A percentile compares a stretch with the other conserved stretches of the same genome.
These are phyloP conservation scores for Poeciliopsis turneri DNA, from an alignment of 2,797 vertebrate species.

Conservation along the genomic window DNA sequence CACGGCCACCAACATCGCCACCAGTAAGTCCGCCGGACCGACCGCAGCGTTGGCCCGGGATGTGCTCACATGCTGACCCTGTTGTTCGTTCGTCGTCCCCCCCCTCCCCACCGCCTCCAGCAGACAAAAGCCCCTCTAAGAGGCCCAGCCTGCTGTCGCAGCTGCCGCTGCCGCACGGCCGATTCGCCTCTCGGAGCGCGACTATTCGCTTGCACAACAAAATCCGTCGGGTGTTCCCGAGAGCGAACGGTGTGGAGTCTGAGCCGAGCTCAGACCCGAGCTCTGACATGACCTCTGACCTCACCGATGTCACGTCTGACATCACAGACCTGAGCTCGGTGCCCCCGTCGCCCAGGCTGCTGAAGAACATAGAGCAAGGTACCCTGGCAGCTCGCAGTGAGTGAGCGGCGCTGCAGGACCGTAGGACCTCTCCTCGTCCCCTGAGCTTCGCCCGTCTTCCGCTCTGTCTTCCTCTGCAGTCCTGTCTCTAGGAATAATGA, in stretches of 20 bases:
- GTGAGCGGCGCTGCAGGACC: slow-evolving; percentile 31
- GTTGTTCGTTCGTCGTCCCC: slow-evolving; percentile 56
- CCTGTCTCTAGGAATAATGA: not conserved
- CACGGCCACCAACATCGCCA: slow-evolving; percentile 93
- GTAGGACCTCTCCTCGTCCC: slow-evolving; percentile 29
- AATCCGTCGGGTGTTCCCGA: slow-evolving; percentile 74
- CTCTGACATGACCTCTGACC: slow-evolving; percentile 57
- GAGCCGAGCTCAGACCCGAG: slow-evolving; percentile 45
- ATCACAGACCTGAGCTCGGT: slow-evolving; percentile 59
- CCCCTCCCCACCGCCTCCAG: slow-evolving; percentile 65
- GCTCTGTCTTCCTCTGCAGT: slow-evolving; percentile 28
- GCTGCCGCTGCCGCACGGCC: slow-evolving; percentile 85
- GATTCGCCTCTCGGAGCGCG: slow-evolving; percentile 59
- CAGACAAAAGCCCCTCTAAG: slow-evolving; percentile 81
- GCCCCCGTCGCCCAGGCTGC: slow-evolving; percentile 64
- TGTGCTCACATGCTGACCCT: slow-evolving; percentile 43
- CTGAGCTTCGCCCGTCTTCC: slow-evolving; percentile 41
- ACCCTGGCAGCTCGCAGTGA: slow-evolving; percentile 61
- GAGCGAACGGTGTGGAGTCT: slow-evolving; percentile 76
- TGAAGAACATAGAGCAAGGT: slow-evolving; percentile 79
- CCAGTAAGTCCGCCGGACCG: slow-evolving; percentile 83
- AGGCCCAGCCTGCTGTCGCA: slow-evolving; percentile 87
- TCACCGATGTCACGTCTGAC: slow-evolving; percentile 58
- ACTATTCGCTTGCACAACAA: slow-evolving; percentile 65
- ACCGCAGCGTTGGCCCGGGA: not conserved